These are phyloP conservation scores for Leptodactylus fallax DNA, from an alignment of 2,797 vertebrate genomes.

Conservation along the genomic window DNA sequence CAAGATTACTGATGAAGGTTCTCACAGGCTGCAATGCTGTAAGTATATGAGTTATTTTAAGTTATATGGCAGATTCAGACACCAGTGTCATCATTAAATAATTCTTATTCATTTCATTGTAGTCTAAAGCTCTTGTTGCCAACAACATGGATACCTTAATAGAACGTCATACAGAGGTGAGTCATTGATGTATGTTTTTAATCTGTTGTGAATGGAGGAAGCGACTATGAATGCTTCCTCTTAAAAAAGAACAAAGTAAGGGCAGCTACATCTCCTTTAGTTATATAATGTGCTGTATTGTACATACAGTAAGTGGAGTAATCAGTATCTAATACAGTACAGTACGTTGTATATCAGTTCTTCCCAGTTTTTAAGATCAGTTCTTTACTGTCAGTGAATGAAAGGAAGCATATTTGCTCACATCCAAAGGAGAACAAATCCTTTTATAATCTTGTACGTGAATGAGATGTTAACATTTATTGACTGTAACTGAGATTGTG, in stretches of 20 bases:
- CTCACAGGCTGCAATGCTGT: conserved; percentile 84
- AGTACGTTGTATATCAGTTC: no score
- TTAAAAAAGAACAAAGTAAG: not conserved
- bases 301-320: no score
- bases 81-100: not conserved
- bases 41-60: conserved; percentile 67
- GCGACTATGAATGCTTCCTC: conserved; percentile 8
- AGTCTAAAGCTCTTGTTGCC: conserved; percentile 90
- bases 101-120: conserved; percentile 66
- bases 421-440: no score
- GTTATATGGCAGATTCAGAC: not conserved
- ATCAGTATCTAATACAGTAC: no score
- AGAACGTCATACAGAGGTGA: conserved; percentile 82
- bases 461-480: no score
- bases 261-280: conserved; percentile 2
- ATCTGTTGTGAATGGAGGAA: conserved; percentile 33
- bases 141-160: conserved; percentile 85
- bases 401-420: not conserved
- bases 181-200: conserved; percentile 57
- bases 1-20: conserved; percentile 90
- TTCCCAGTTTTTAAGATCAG: not conserved
- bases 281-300: not conserved
- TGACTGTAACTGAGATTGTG: no score
- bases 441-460: no score
- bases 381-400: not conserved